These are phyloP conservation scores for Nemotelus nigrinus DNA, from an alignment of 2,888 invertebrate species.

Conservation along the genomic window DNA sequence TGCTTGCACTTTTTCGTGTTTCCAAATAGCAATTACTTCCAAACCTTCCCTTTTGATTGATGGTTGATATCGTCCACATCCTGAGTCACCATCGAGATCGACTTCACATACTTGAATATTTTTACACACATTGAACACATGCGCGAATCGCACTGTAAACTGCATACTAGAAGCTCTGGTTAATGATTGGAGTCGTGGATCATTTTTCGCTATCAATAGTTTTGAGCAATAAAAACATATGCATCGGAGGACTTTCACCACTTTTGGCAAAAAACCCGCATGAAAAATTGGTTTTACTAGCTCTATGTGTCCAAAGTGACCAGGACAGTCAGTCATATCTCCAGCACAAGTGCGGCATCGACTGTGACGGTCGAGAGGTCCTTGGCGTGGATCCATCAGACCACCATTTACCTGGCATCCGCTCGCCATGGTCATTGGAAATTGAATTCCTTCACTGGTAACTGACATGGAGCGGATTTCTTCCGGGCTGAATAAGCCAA, in stretches of 20 bases:
- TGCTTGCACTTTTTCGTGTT: constrained; percentile 96
- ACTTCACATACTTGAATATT: constrained; percentile 98
- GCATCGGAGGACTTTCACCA: constrained; percentile 96
- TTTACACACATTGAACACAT: constrained; percentile 98
- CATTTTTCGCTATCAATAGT: constrained; percentile 91
- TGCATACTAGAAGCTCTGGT: constrained; percentile 69
- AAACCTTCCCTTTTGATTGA: constrained; percentile 88
- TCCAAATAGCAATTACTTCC: constrained; percentile 98
- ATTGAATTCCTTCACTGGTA: constrained; percentile 95
- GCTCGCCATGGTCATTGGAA: constrained; percentile 98
- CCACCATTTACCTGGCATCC: constrained; percentile 97
- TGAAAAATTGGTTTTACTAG: constrained; percentile 98
- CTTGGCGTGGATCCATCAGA: constrained; percentile 99
- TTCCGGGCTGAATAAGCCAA: constrained; percentile 98
- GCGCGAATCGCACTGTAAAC: constrained; percentile 92
- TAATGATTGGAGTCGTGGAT: constrained; percentile 65
- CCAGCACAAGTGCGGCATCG: constrained; percentile 96
- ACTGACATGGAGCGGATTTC: constrained; percentile 99
- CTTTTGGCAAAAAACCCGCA: constrained; percentile 96
- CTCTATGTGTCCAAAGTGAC: constrained; percentile 99
- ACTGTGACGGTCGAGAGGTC: constrained; percentile 93
- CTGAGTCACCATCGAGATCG: constrained; percentile 84
- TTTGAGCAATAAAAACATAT: constrained; percentile 99
- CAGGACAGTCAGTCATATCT: constrained; percentile 98
- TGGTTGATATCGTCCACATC: constrained; percentile 98